Base-by-base conservation (phyloP, 2,113 vertebrate species). In the Pelvicachromis taeniatus region DNA sequence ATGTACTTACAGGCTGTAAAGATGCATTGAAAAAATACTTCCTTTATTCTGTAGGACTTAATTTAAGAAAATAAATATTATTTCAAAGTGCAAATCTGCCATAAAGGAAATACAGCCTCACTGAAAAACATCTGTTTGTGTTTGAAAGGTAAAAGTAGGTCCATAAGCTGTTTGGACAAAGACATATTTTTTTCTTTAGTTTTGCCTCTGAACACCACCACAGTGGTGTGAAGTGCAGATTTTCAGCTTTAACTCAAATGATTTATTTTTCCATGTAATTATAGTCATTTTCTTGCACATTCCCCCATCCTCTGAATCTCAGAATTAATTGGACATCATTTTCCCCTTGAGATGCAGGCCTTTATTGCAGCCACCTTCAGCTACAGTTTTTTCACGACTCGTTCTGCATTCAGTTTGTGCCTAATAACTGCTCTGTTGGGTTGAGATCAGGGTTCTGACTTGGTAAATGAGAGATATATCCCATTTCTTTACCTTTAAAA, bases 271-370 rank as follows among this genome's bases (percentile, higher is more conserved):
- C 2, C 59, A 63, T 63, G 59, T 63, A 61, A 35, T 7, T 61
- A 70, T 16, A 45, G 2, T 0, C 38, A 45, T 70, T 70, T 45
- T 45, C 5, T 26, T 70, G 26, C 21, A 70, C 3, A 45, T n/a
- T 26, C 4, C 0, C 2, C 12, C 21, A 70, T 70, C 26, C 40
- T 45, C 13, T 17, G 42, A 45, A 42, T 23, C 38, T 16, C 65
- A 1, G 5, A 68, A 68, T 40, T 65, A 65, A 65, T 65, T 40
- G 19, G 19, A 2, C 33, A 65, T 65, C 1, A 40, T 14, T 14
- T 65, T 0, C 5, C 33, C 61, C 7, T 68, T 42, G n/a, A 68
- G 61, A 2, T 68, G n/a, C 12, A 68, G 5, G 12, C 12, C 12
- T 40, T 40, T 68, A 63, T 63, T 63, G 19, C 19, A 63, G 33